Percentiles rank a stretch among this genome's conserved stretches.
These are phyloP conservation scores for Pseudococcus jackbeardsleyi DNA, from an alignment of 2,888 invertebrate genomes.

Conservation along the genomic window DNA sequence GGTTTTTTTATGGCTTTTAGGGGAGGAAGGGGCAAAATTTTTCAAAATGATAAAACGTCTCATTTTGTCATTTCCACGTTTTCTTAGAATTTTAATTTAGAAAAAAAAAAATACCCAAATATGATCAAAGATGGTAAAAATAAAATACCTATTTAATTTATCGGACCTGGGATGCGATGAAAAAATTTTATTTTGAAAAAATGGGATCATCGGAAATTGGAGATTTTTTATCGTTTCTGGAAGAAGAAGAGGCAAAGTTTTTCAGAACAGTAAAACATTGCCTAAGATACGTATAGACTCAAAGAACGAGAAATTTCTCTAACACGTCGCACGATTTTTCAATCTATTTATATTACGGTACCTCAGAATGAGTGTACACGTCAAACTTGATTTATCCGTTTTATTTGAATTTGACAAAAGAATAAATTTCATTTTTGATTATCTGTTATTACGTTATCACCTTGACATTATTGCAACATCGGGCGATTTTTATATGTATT, in stretches of 20 bases:
- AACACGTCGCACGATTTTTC: constrained; percentile 23
- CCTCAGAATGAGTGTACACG: constrained; percentile 31
- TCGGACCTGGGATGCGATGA: too few species aligned
- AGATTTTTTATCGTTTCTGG: too few species aligned
- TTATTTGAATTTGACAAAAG: constrained; percentile 33
- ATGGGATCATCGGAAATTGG: too few species aligned
- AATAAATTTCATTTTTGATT: constrained; percentile 34
- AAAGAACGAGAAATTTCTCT: constrained; percentile 15
- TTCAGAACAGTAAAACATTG: neutral
- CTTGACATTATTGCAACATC: constrained; percentile 45
- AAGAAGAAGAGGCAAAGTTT: too few species aligned
- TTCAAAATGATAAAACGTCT: neutral
- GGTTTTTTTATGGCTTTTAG: too few species aligned
- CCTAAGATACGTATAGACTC: neutral
- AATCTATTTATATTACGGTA: constrained; percentile 34
- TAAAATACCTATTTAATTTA: neutral
- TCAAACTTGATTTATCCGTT: constrained; percentile 37
- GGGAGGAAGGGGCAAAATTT: too few species aligned
- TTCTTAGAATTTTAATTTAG: neutral
- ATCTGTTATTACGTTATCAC: constrained; percentile 36
- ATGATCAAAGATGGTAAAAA: neutral
- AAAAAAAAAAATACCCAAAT: neutral
- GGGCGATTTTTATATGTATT: constrained; percentile 26
- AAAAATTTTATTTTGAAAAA: too few species aligned
- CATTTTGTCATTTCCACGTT: neutral